Percentiles rank a stretch among this genome's conserved stretches.
Evolutionary conservation across 2,888 invertebrate genomes (phyloP).

Genomic region (Cheilosia grossa): DNA sequence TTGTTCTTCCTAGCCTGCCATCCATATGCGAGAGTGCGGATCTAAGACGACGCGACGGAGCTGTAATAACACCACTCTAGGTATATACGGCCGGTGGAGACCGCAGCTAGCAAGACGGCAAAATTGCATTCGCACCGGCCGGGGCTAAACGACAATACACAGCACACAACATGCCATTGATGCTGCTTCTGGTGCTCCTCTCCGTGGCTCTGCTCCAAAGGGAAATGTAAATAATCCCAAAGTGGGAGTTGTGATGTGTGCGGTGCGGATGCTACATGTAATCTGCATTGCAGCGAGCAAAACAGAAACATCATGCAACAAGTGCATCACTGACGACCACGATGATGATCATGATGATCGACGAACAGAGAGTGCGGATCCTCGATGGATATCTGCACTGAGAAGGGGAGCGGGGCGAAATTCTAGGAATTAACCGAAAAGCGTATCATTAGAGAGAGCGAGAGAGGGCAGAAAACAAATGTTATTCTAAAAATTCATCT

Average conservation of each 20-base stretch:
- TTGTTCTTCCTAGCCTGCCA: constrained; percentile 11
- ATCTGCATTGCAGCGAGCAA: constrained; percentile 62
- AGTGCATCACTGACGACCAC: constrained; percentile 65
- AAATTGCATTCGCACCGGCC: constrained; percentile 58
- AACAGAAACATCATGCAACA: constrained; percentile 72
- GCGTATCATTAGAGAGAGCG: constrained; percentile 53
- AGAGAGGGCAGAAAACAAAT: constrained; percentile 45
- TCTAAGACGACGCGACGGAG: constrained; percentile 45
- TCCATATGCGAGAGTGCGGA: constrained; percentile 34
- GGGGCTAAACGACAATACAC: constrained; percentile 51
- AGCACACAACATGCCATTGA: constrained; percentile 50
- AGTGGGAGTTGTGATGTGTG: constrained; percentile 72
- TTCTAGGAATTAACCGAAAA: constrained; percentile 70
- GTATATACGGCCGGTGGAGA: constrained; percentile 16
- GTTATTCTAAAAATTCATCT: constrained; percentile 51
- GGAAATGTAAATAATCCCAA: constrained; percentile 74
- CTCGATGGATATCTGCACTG: constrained; percentile 14
- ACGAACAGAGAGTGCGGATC: constrained; percentile 16
- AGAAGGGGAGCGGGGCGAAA: constrained; percentile 15
- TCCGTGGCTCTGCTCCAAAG: constrained; percentile 45
- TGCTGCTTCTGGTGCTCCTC: constrained; percentile 24
- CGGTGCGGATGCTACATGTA: constrained; percentile 62
- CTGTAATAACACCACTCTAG: constrained; percentile 65
- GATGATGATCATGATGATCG: constrained; percentile 48
- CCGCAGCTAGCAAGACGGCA: constrained; percentile 36